Evolutionary conservation across 2,113 vertebrate genomes (phyloP).

Genomic region (Monarcha castaneiventris): DNA sequence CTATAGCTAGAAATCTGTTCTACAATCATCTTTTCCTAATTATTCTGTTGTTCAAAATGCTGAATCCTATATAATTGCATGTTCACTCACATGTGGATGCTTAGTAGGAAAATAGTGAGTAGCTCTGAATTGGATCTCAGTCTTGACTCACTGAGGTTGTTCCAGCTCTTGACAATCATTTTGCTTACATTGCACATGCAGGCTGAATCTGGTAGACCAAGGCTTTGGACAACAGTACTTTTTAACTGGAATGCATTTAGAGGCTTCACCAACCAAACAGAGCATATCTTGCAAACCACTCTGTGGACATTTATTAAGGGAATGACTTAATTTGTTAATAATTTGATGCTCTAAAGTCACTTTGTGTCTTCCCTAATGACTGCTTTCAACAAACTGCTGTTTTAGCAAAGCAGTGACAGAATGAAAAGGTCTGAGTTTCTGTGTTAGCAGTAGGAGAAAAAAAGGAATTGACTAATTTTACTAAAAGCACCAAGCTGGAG

Average conservation of each 20-base stretch:
- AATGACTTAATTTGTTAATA: neutral
- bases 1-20: neutral
- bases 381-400: neutral
- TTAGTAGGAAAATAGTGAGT: neutral
- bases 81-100: neutral
- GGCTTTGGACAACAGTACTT: neutral
- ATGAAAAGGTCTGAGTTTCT: neutral
- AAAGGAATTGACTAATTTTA: neutral
- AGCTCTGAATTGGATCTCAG: neutral
- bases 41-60: neutral
- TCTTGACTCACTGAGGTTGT: neutral
- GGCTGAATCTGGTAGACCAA: neutral
- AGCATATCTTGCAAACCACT: neutral
- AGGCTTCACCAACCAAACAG: neutral
- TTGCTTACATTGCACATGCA: neutral
- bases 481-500: neutral
- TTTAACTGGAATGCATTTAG: neutral
- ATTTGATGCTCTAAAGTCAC: neutral
- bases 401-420: neutral
- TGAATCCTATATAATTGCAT: neutral
- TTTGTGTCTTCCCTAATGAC: neutral
- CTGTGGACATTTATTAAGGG: neutral
- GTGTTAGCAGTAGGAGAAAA: neutral
- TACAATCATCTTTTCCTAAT: neutral
- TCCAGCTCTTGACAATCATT: neutral